Percentiles rank a stretch among this genome's conserved stretches.
phyloP scores from a whole-genome alignment of 1,140 invertebrate species.

The Lepidurus packardi region DNA sequence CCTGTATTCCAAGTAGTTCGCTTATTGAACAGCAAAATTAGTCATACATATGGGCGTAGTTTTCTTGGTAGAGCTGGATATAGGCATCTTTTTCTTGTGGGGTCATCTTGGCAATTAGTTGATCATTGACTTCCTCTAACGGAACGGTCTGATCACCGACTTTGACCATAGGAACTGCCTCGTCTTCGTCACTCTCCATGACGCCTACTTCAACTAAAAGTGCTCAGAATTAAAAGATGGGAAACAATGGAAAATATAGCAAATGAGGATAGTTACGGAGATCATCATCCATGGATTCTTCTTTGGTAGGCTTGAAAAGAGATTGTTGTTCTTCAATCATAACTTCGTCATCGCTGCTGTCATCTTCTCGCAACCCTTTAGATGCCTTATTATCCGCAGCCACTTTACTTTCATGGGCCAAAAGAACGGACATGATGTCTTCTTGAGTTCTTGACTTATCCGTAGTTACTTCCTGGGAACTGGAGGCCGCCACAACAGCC shows the following conservation, averaged over 20 bases:
- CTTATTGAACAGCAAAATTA: neutral
- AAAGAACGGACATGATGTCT: conserved; percentile 83
- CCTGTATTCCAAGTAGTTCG: neutral
- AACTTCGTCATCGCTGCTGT: conserved; percentile 37
- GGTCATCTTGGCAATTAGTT: conserved; percentile 83
- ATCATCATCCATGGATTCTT: conserved; percentile 71
- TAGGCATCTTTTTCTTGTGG: conserved; percentile 87
- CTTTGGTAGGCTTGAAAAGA: conserved; percentile 56
- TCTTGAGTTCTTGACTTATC: conserved; percentile 54
- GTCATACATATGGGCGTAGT: conserved; percentile 52
- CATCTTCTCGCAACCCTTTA: conserved; percentile 30
- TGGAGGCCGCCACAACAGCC: neutral
- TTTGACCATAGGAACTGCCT: conserved; percentile 70
- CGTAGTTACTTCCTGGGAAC: neutral
- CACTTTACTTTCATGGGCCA: conserved; percentile 80
- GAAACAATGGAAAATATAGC: conserved; percentile 28
- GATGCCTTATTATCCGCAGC: conserved; percentile 40
- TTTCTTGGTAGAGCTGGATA: conserved; percentile 88
- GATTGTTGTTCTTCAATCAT: conserved; percentile 39
- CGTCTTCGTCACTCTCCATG: conserved; percentile 67
- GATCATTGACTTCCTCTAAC: conserved; percentile 72
- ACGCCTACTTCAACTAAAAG: conserved; percentile 53
- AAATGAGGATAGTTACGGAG: conserved; percentile 41
- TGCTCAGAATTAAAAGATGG: conserved; percentile 51
- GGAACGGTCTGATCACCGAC: conserved; percentile 73